Base-by-base conservation (phyloP, 2,888 invertebrate species). In the Monopis laevigella region DNA sequence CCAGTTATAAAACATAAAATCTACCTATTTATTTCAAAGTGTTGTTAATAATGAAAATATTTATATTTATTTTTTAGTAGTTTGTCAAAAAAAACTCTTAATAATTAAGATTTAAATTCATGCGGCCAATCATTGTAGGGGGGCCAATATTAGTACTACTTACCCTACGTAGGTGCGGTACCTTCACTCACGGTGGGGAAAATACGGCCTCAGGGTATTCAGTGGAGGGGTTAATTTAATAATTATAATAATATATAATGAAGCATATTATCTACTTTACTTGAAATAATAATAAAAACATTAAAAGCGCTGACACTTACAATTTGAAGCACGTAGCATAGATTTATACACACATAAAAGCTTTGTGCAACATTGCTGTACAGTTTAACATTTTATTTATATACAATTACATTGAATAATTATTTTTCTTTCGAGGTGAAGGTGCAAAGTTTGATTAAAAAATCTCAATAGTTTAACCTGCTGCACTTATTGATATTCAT, bases 321-420 rank as follows among this genome's bases (percentile, higher is more conserved):
- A 46, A 49, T 45, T 45, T 45, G 34, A 41, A 51, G 49, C 48
- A 52, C 45, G 11, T 24, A 18, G 16, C 24, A 12, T 17, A 32
- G 10, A 10, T 24, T 10, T 45, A 51, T 41, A 43, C 40, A 29
- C 27, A 68, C 52, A 51, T 50, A 71, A n/a, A 75, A 77, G 77
- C 75, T 39, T 29, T 29, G 70, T 67, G 66, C 64, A 56, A 68
- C 59, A 67, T 55, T 56, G 60, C 62, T 62, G 62, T 64, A 62
- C 55, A 55, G 3, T 17, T 36, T 36, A 8, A 35, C 21, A 34
- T 13, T 47, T 51, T 58, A 55, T 58, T 61, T 59, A 65, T 65
- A 50, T 64, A 62, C 58, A 67, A 72, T 80, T 77, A 74, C 74
- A 74, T 77, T 80, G 77, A 71, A 72, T 62, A 18, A 18, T 29